Conservation (phyloP, 2,113 vertebrate genomes). For the Epinephelus fuscoguttatus region DNA sequence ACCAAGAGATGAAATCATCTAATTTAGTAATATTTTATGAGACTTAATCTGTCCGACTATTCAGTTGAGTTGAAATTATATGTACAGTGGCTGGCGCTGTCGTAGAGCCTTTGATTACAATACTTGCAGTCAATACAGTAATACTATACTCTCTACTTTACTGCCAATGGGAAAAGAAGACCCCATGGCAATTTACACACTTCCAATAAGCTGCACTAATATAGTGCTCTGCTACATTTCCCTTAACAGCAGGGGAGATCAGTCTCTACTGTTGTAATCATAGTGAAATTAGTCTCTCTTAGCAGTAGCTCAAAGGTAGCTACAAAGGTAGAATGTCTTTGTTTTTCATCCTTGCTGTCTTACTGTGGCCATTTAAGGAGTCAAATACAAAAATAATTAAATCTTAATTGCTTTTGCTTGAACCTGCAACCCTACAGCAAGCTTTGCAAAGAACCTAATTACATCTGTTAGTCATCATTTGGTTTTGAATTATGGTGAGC, state of each 20-base stretch:
- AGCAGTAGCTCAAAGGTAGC: conserved; percentile 19
- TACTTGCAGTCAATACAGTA: conserved; percentile 22
- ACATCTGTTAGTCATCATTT: conserved; percentile 6
- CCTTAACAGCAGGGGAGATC: conserved; percentile 23
- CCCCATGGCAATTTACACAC: conserved; percentile 40
- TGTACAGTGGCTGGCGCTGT: neutral
- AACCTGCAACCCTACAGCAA: conserved; percentile 7
- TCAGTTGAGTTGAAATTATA: conserved; percentile 23
- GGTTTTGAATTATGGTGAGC: neutral
- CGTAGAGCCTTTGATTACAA: neutral
- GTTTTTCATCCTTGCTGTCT: neutral
- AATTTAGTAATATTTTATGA: conserved; percentile 14
- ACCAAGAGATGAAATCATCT: neutral
- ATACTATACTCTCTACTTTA: conserved; percentile 4
- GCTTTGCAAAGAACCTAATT: conserved; percentile 18
- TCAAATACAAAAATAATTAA: conserved; percentile 5
- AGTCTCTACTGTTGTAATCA: conserved; percentile 10
- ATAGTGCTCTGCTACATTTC: conserved; percentile 14
- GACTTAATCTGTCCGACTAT: conserved; percentile 5
- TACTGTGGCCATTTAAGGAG: neutral
- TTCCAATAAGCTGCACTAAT: conserved; percentile 38
- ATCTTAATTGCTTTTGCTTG: conserved; percentile 30
- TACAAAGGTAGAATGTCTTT: conserved; percentile 7
- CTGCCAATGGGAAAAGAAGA: conserved; percentile 37
- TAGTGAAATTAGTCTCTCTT: conserved; percentile 17